phyloP scores from a whole-genome alignment of 2,888 invertebrate genomes.

The Drosophila atripex region DNA sequence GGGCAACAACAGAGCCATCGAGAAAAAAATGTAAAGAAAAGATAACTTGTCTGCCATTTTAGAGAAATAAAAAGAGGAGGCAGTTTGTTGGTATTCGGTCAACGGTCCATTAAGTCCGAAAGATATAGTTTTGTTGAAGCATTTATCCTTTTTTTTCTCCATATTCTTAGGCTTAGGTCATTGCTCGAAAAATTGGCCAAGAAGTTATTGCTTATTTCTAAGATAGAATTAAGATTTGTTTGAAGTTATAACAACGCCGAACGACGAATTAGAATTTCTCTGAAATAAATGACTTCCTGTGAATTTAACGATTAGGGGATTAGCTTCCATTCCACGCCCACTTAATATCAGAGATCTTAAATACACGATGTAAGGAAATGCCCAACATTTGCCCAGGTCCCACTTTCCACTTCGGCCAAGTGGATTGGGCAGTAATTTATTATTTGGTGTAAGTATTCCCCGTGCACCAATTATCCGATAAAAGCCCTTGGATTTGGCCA shows the following conservation, averaged over 20 bases:
- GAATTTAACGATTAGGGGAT: background rate
- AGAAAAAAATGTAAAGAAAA: constrained; percentile 23
- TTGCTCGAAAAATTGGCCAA: constrained; percentile 29
- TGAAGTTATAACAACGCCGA: background rate
- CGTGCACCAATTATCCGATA: constrained; percentile 73
- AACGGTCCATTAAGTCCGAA: constrained; percentile 31
- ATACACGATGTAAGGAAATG: constrained; percentile 3
- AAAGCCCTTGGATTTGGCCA: constrained; percentile 62
- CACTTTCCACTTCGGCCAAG: constrained; percentile 1
- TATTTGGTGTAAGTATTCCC: constrained; percentile 64
- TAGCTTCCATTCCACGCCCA: background rate
- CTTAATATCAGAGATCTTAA: constrained; percentile 3
- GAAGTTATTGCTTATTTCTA: background rate
- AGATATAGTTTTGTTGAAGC: background rate
- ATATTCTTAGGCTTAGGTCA: constrained; percentile 38
- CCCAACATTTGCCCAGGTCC: background rate
- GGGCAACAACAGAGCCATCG: constrained; percentile 28
- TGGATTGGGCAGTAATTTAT: constrained; percentile 66
- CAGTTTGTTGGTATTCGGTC: constrained; percentile 29
- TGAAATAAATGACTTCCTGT: background rate
- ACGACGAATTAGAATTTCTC: background rate
- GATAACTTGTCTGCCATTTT: constrained; percentile 42
- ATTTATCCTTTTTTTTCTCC: background rate
- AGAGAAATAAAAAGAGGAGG: constrained; percentile 41
- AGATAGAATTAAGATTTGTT: too few relatives aligned